Evolutionary conservation across 2,888 invertebrate species (phyloP), one percentile per base, ranked within the genome.

Genomic region (Lepetodrilus schrolli): DNA sequence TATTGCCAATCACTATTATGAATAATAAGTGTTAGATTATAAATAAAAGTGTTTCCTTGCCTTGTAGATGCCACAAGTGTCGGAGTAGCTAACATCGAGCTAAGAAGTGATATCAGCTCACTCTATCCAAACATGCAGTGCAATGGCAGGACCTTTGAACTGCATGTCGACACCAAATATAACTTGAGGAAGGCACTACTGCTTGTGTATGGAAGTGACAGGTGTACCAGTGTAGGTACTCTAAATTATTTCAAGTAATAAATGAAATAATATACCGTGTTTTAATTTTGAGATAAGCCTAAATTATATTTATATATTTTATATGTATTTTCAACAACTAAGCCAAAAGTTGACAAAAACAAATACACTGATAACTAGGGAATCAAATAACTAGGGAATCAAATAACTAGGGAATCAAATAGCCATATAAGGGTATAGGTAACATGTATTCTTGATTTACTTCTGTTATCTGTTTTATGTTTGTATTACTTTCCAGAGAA

Each of bases 401-500:
- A n/a, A n/a, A n/a, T n/a, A n/a, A n/a, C n/a, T n/a, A n/a, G n/a
- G n/a, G n/a, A n/a, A n/a, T n/a, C n/a, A n/a, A n/a, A n/a, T n/a
- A n/a, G n/a, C n/a, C n/a, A n/a, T n/a, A n/a, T n/a, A 43, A 4
- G 1, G 13, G 7, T 43, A 7, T 13, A 17, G n/a, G 17, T 10
- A 43, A 43, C 7, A 43, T 43, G 43, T 5, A n/a, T 68, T 13
- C 20, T 13, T 68, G 70, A 36, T 34, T 13, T 43, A 47, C n/a
- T n/a, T n/a, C n/a, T n/a, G n/a, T n/a, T n/a, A n/a, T n/a, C n/a
- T n/a, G n/a, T n/a, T n/a, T n/a, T n/a, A n/a, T n/a, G n/a, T n/a
- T n/a, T n/a, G n/a, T 49, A 8, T 65, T 34, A 47, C 5, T n/a
- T 72, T 66, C 23, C 66, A 75, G 75, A 75, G 47, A 43, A 75